Percentiles rank a stretch among this genome's conserved stretches.
Conservation (phyloP, 2,113 vertebrate genomes). For the Percina caprodes region DNA sequence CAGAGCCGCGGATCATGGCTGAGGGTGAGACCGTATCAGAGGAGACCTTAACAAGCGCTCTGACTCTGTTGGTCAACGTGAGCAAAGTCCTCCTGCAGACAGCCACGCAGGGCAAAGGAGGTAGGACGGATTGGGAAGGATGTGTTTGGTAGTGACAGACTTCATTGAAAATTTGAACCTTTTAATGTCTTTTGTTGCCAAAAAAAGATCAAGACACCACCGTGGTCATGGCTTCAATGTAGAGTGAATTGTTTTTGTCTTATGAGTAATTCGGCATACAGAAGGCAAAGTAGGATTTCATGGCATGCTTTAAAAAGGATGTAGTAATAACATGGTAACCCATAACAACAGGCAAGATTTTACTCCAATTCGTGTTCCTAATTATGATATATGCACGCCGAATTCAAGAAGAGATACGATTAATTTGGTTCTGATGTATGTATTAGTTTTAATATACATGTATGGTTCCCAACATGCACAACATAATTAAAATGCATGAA, state of each 20-base stretch:
- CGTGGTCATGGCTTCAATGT: fast-evolving
- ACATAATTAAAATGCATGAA: background rate
- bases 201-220: fast-evolving
- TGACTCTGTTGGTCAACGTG: slow-evolving; percentile 57
- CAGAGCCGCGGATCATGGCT: slow-evolving; percentile 43
- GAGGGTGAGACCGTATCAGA: slow-evolving; percentile 28
- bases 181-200: background rate
- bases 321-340: background rate
- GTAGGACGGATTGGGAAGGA: slow-evolving; percentile 23
- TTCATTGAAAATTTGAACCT: background rate
- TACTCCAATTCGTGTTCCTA: background rate
- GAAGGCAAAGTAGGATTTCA: fast-evolving
- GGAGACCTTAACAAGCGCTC: slow-evolving; percentile 35
- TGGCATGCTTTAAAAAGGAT: fast-evolving
- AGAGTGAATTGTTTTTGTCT: background rate
- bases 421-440: fast-evolving
- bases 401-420: background rate
- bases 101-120: slow-evolving; percentile 58
- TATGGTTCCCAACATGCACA: background rate
- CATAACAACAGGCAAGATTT: background rate
- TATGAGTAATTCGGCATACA: background rate
- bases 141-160: fast-evolving
- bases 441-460: fast-evolving
- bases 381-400: background rate
- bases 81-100: slow-evolving; percentile 47